A percentile compares a stretch with the other conserved stretches of the same genome.
Conservation (phyloP, 2,888 invertebrate genomes). For the Sphaerophoria rueppellii region DNA sequence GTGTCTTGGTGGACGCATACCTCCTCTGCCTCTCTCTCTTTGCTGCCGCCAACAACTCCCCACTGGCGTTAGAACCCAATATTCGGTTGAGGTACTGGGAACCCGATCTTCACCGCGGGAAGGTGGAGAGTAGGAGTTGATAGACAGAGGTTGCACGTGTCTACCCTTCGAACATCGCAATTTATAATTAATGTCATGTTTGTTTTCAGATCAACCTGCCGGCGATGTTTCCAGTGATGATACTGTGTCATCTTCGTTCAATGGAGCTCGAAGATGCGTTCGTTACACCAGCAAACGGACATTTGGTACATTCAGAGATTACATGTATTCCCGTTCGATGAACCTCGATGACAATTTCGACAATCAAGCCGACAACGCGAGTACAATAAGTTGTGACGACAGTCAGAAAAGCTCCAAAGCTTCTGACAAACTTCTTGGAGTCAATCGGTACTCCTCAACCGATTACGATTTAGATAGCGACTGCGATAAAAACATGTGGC, state of each 20-base stretch:
- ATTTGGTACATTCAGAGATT: constrained; percentile 81
- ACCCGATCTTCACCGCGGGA: no score
- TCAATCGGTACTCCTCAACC: constrained; percentile 82
- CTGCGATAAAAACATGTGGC: constrained; percentile 75
- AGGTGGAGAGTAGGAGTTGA: no score
- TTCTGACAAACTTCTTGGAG: constrained; percentile 85
- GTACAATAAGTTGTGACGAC: constrained; percentile 79
- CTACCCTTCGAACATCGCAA: no score
- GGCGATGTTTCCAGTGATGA: constrained; percentile 82
- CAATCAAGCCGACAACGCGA: constrained; percentile 79
- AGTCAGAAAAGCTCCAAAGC: constrained; percentile 81
- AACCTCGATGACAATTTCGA: constrained; percentile 79
- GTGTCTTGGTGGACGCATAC: no score
- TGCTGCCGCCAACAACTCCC: no score
- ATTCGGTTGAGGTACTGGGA: no score
- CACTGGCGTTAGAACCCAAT: no score
- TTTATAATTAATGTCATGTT: no score
- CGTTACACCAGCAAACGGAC: constrained; percentile 82
- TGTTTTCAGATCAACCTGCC: constrained; percentile 76
- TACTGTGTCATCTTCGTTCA: constrained; percentile 81
- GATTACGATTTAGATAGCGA: constrained; percentile 77
- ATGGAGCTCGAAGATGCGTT: constrained; percentile 81
- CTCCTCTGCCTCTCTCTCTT: no score
- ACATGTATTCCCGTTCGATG: constrained; percentile 81
- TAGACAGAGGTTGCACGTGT: no score